phyloP scores from a whole-genome alignment of 1,140 invertebrate species.

The Drosophila ambigua region DNA sequence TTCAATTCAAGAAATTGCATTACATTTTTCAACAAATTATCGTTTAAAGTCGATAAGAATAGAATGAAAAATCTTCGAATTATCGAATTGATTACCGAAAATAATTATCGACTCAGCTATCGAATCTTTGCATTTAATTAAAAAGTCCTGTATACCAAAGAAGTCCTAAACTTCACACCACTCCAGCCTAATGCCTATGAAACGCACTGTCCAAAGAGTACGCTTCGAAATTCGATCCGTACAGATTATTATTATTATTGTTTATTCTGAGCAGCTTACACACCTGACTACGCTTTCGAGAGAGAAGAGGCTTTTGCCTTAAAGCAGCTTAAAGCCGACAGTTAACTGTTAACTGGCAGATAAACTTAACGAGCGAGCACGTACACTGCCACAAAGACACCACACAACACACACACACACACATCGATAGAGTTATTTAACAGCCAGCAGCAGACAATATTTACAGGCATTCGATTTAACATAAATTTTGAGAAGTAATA shows the following conservation, averaged over 20 bases:
- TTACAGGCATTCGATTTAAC: conserved; percentile 72
- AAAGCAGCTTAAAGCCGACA: conserved; percentile 64
- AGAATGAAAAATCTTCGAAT: no score
- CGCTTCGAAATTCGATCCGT: not conserved
- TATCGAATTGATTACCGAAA: no score
- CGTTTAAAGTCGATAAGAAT: no score
- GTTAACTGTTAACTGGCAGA: conserved; percentile 49
- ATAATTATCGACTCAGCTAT: no score
- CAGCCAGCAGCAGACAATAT: conserved; percentile 57
- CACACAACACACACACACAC: conserved; percentile 2
- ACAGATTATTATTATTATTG: not conserved
- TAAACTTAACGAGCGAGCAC: conserved; percentile 30
- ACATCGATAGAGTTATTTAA: conserved; percentile 60
- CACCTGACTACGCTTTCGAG: conserved; percentile 57
- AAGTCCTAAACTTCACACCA: no score
- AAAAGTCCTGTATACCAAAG: no score
- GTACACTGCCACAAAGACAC: not conserved
- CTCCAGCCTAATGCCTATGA: not conserved
- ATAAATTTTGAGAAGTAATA: conserved; percentile 57
- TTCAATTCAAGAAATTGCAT: no score
- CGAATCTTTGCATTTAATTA: no score
- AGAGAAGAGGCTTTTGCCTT: conserved; percentile 9
- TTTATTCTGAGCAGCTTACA: conserved; percentile 14
- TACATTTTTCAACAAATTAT: no score
- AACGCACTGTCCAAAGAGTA: conserved; percentile 5